phyloP scores from a whole-genome alignment of 1,140 invertebrate genomes.

The Brachionus calyciflorus region DNA sequence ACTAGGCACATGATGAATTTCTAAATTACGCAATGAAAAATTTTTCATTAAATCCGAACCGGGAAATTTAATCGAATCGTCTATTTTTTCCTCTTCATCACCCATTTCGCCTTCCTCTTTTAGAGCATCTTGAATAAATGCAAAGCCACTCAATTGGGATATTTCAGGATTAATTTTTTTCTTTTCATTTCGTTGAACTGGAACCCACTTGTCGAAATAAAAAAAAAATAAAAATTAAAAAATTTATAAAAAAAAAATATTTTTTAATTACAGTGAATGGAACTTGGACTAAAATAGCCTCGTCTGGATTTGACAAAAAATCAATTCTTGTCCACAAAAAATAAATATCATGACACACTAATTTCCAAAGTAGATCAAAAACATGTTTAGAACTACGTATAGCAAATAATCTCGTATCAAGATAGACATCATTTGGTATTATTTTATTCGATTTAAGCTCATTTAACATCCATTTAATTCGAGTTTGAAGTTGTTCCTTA shows the following conservation, averaged over 20 bases:
- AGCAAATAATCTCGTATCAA: constrained; percentile 57
- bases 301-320: constrained; percentile 55
- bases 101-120: constrained; percentile 46
- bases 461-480: constrained; percentile 58
- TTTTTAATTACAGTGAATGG: constrained; percentile 54
- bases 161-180: constrained; percentile 54
- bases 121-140: constrained; percentile 49
- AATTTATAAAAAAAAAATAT: not conserved
- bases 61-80: constrained; percentile 53
- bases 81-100: constrained; percentile 45
- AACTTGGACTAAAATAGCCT: constrained; percentile 54
- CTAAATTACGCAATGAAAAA: constrained; percentile 50
- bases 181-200: constrained; percentile 54
- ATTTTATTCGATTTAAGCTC: constrained; percentile 55
- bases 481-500: constrained; percentile 56
- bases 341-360: constrained; percentile 59
- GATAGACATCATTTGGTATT: constrained; percentile 53
- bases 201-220: constrained; percentile 55
- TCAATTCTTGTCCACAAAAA: constrained; percentile 59
- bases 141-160: constrained; percentile 57
- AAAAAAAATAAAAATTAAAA: not conserved
- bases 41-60: constrained; percentile 56
- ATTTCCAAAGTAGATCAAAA: constrained; percentile 57
- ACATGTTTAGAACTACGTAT: constrained; percentile 59
- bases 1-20: constrained; percentile 48